Percentiles rank a stretch among this genome's conserved stretches.
Conservation (phyloP, 2,888 invertebrate species). For the Mesoligia furuncula region DNA sequence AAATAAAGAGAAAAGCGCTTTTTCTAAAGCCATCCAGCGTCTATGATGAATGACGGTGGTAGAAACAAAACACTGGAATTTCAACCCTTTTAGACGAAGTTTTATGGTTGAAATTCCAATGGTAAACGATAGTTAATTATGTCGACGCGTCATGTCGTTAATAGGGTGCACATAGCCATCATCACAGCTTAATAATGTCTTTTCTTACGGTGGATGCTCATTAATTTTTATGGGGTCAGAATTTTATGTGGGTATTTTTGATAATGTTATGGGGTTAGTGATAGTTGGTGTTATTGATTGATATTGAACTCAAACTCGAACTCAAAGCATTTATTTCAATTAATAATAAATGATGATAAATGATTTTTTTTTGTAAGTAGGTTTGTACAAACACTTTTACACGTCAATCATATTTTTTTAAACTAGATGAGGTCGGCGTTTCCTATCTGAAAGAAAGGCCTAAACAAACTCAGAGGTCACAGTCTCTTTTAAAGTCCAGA, state of each 20-base stretch:
- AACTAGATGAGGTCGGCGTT: too few species aligned
- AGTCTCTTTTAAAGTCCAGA: too few species aligned
- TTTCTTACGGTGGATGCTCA: slow-evolving; percentile 44
- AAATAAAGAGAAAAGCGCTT: slow-evolving; percentile 45
- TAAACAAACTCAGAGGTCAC: too few species aligned
- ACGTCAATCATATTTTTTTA: too few species aligned
- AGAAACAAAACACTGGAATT: slow-evolving; percentile 8
- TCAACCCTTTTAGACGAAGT: not conserved
- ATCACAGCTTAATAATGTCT: slow-evolving; percentile 46
- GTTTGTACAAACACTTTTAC: too few species aligned
- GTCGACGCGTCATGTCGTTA: slow-evolving; percentile 22
- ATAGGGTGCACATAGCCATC: slow-evolving; percentile 36
- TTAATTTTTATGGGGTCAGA: slow-evolving; percentile 42
- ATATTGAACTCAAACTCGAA: too few species aligned
- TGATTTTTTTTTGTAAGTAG: too few species aligned
- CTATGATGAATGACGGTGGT: slow-evolving; percentile 53
- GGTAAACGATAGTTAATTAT: slow-evolving; percentile 54
- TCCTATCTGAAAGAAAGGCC: too few species aligned
- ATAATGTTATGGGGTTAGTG: not conserved
- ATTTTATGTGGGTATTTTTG: slow-evolving; percentile 10
- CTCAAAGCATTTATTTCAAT: too few species aligned
- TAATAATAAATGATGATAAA: too few species aligned
- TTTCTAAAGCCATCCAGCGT: slow-evolving; percentile 49
- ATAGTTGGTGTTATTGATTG: not conserved
- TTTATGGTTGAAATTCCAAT: slow-evolving; percentile 30